Base-by-base conservation (phyloP, 1,140 invertebrate species). In the Lanistes nyassanus region DNA sequence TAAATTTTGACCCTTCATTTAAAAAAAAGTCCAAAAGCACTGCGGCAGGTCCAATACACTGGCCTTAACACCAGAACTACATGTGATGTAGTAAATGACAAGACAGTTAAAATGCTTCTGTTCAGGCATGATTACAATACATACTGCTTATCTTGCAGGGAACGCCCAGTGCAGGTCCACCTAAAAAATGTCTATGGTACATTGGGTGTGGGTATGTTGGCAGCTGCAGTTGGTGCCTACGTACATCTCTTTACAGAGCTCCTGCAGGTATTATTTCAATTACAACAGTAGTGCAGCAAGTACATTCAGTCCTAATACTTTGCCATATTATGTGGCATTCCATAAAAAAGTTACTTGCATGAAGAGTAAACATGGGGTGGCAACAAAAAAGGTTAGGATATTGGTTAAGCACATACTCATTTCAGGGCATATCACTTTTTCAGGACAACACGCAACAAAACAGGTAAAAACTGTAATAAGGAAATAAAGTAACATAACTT, bases 161-260 rank as follows among this genome's bases (percentile, higher is more conserved):
- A 85, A 56, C 78, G 74, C 2, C 71, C 62, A 65, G 85, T 87
- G 2, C 85, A 86, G 79, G 69, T 31, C 23, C 97, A 99, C 90
- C 90, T 99, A 80, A 96, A 96, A 89, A 97, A 97, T 94, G 97
- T 99, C 0, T 99, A 98, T 87, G 94, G 94, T 60, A 95, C 95
- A 80, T 89, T 99, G 42, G 93, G 95, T 37, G 91, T 97, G 86
- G 94, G 95, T 0, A 93, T 95, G 78, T 89, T 95, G 23, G 90
- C 94, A 26, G 96, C 97, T 19, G 93, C 94, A 21, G 90, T 91
- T 75, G 97, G 97, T 74, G 94, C 94, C 36, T 94, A 94, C 84
- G 88, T 96, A 37, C 94, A 97, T 83, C 88, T 96, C 78, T 95
- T 92, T 86, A 95, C 94, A 62, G 90, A 93, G 62, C 85, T 95